Base-by-base conservation (phyloP, 2,888 invertebrate species). In the Lymantria monacha region DNA sequence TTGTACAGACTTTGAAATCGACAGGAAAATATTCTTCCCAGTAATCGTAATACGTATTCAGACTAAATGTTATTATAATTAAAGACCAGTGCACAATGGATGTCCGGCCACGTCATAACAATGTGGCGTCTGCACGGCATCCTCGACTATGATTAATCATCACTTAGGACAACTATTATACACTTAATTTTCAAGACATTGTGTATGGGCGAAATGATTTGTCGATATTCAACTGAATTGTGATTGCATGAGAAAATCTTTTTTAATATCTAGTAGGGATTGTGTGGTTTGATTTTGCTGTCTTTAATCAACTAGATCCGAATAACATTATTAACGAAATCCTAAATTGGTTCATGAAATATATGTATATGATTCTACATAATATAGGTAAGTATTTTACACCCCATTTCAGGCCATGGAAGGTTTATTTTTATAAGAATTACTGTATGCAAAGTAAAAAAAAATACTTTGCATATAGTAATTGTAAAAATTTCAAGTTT, bases 61-160 rank as follows among this genome's bases (percentile, higher is more conserved):
- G 52, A 51, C 49, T 59, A 61, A 56, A 65, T 61, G 46, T 50
- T 57, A 57, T 57, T 59, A 45, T 66, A 55, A 63, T 61, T 61
- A 61, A 57, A 50, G 51, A 49, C 48, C 42, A 44, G 52, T 54
- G 48, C 62, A 85, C 83, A 84, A 84, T 83, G 76, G 70, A 67
- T 74, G 77, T 78, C 81, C 81, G 82, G 83, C 79, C 82, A 80
- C 85, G 83, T 85, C 80, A 51, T 36, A 54, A 57, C 57, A 69
- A 66, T 70, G 73, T 67, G 70, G 62, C 72, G 86, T 87, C 87
- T 85, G 83, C 76, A 54, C 69, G 70, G 74, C 81, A 86, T 87
- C 86, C 84, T 85, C 69, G 14, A 47, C 53, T 60, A 57, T 70
- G 63, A 76, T 81, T 81, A 78, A 78, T 78, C 74, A 76, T 69